These are phyloP conservation scores for Timema cristinae DNA, from an alignment of 2,888 invertebrate species.

Conservation along the genomic window DNA sequence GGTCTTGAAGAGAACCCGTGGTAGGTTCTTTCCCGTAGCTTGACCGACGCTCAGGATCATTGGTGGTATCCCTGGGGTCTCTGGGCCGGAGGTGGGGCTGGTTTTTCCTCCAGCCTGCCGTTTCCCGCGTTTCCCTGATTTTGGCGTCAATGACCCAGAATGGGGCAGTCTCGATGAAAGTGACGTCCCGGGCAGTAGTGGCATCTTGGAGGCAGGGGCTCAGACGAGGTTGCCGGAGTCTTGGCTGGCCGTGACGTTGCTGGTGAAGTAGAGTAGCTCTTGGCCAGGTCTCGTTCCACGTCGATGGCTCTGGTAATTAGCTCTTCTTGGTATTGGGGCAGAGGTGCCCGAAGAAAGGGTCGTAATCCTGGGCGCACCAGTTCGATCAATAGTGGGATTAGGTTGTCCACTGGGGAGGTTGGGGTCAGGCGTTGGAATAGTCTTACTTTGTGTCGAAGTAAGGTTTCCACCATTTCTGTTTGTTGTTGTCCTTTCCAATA, in stretches of 20 bases:
- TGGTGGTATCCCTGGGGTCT: neutral
- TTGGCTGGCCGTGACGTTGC: neutral
- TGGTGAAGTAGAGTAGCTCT: neutral
- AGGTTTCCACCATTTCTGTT: neutral
- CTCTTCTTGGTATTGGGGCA: neutral
- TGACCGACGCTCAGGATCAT: neutral
- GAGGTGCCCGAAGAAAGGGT: neutral
- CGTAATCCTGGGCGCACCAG: neutral
- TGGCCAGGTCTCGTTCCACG: neutral
- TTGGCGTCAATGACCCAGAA: neutral
- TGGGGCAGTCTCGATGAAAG: neutral
- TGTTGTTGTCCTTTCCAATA: neutral
- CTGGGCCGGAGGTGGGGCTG: neutral
- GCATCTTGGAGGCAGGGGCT: neutral
- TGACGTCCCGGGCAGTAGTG: neutral
- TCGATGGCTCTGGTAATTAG: neutral
- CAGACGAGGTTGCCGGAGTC: neutral
- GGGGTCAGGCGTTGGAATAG: neutral
- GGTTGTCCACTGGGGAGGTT: neutral
- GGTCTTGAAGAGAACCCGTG: neutral
- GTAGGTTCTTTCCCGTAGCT: neutral
- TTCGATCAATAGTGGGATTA: neutral
- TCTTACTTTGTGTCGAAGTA: neutral
- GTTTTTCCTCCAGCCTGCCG: neutral
- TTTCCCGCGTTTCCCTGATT: neutral